Evolutionary conservation across 2,888 invertebrate species (phyloP).

Genomic region (Lochmaea capreae): DNA sequence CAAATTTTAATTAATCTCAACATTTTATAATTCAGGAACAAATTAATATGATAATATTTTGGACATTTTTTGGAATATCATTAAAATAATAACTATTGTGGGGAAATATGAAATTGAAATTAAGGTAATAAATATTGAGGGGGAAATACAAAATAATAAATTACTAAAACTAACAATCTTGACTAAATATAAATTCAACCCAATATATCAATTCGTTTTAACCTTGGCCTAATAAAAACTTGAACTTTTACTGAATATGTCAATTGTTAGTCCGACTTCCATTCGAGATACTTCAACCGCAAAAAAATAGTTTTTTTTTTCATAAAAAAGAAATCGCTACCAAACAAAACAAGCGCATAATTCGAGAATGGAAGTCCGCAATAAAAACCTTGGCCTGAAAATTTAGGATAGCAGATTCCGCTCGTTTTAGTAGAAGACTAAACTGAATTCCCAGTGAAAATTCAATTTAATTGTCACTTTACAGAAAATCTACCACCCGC

Average conservation of each 20-base stretch:
- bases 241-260: not conserved
- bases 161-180: too few species aligned
- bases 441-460: not conserved
- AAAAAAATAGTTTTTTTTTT: not conserved
- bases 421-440: not conserved
- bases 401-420: not conserved
- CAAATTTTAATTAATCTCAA: too few species aligned
- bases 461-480: not conserved
- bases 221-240: conserved; percentile 1
- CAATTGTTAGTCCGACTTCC: not conserved
- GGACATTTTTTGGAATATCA: too few species aligned
- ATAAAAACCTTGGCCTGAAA: conserved; percentile 7
- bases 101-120: too few species aligned
- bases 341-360: conserved; percentile 2
- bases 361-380: not conserved
- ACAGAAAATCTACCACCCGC: not conserved
- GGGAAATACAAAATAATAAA: too few species aligned
- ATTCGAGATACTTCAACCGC: not conserved
- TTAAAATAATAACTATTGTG: too few species aligned
- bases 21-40: too few species aligned
- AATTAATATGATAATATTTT: too few species aligned
- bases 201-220: not conserved
- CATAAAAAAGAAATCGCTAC: not conserved
- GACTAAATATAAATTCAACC: too few species aligned
- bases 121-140: too few species aligned